Base-by-base conservation (phyloP, 2,113 vertebrate species). In the Heteronetta atricapilla region DNA sequence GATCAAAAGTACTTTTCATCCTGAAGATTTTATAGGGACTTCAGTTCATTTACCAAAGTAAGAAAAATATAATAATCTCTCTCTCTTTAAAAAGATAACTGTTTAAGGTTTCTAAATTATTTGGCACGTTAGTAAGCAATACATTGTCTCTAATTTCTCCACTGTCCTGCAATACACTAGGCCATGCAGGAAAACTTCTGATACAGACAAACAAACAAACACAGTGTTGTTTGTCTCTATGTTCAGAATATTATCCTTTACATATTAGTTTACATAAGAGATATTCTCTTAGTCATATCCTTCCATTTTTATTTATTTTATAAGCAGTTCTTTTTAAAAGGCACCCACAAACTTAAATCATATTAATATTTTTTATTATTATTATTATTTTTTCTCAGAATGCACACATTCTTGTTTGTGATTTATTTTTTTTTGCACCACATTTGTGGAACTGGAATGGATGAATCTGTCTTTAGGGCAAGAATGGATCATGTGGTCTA, bases 381-480 rank as follows among this genome's bases (percentile, higher is more conserved):
- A n/a, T 66, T 55, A 21, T 56, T 72, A n/a, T 26, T 20, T 79
- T 82, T 38, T 76, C 20, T 63, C 23, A 77, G 36, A 85, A 52
- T 5, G 38, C 5, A 50, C 2, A 67, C 8, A 6, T 67, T 86
- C 56, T 66, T 92, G n/a, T n/a, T n/a, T n/a, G n/a, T n/a, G n/a
- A n/a, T n/a, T 18, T 70, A 38, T 38, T 38, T 38, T 38, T 77
- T 67, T 75, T 55, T 93, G 70, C 3, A 5, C 5, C 12, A 62
- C 7, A 29, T 8, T 40, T 81, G 3, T 63, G 44, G 56, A 73
- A 40, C 31, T 44, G 23, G 15, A 83, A 82, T 55, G 10, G 23
- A 44, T 84, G 28, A 94, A 93, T 33, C 29, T 69, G 8, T 82
- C 52, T 84, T 93, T 74, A 86, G 50, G 75, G 59, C n/a, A 87